Evolutionary conservation across 2,797 vertebrate genomes (phyloP), one percentile per base, ranked within the genome.

Genomic region (Sebastes taczanowskii): DNA sequence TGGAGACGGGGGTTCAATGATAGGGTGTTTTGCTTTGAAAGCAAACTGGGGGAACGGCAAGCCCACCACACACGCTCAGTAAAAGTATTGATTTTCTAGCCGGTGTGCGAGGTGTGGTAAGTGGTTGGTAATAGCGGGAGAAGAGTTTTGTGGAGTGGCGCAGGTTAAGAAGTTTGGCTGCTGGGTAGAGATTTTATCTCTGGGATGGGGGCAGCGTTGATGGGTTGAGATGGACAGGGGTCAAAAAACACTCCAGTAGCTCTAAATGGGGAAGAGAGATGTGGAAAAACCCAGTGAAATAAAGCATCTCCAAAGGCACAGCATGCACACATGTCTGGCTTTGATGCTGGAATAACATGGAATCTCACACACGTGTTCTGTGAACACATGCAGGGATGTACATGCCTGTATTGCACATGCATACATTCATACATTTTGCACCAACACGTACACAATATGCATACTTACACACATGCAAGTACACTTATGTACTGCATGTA

Each of bases 151-250:
- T 90, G 86, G 86, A 93, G 92, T 89, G 89, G 78, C 67, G 77
- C 69, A 81, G 92, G 92, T 92, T 89, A 89, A 91, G 88, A 91
- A 91, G 88, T 91, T 88, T 86, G 86, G 76, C 85, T 85, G 83
- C 80, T 74, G 77, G 82, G 77, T 72, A 68, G 88, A 88, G 80
- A 85, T 92, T 86, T 88, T 86, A 86, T 91, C 86, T 86, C 66
- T 62, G 80, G 79, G 83, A 77, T 46, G 80, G 81, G 86, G 87
- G 65, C 85, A 88, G 75, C 22, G 3, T 65, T 86, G 87, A 90
- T 90, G 88, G 88, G 88, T 73, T 32, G 83, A 88, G 80, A 90
- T 88, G 83, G 80, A 72, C 20, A 25, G 20, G 63, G 89, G 89
- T 89, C 88, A 88, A 80, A 84, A 86, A 83, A 90, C 78, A 88